Evolutionary conservation across 1,140 invertebrate species (phyloP), one percentile per base, ranked within the genome.

Genomic region (Cardiocondyla obscurior): DNA sequence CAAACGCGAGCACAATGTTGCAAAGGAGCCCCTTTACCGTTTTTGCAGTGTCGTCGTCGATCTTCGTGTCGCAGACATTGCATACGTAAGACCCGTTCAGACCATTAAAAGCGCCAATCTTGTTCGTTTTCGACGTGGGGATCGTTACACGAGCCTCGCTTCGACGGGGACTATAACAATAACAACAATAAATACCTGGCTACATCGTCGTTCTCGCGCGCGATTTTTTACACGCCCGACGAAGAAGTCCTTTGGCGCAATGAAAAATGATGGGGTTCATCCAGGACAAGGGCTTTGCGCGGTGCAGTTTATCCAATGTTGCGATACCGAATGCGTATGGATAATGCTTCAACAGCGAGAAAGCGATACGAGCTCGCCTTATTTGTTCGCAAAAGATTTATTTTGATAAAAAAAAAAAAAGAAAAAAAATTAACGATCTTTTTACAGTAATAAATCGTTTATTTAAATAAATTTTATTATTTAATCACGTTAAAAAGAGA

Each of bases 211-310:
- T 33, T 33, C 46, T 69, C 62, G 49, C 60, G 60, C 14, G 62
- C 74, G 46, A 79, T 69, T 79, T 79, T 79, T 79, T 62, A 79
- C 62, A 79, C 74, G 46, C 46, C 28, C 60, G 22, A 22, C 10
- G 22, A 67, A 77, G 60, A 53, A 67, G 53, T 77, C n/a, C 60
- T 77, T 60, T 46, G 49, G 62, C 16, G 33, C 33, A 25, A 69
- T 79, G 74, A 79, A 79, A 79, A 79, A 79, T 79, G 33, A 1
- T n/a, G 3, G 74, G 46, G 69, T 53, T 44, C 46, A 10, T 46
- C 16, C 25, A 64, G 33, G 7, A 79, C 49, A 22, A 69, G 33
- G 3, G 19, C 69, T 42, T 22, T 22, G 36, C 12, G 33, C 25
- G n/a, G 36, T 12, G 60, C 22, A 5, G 44, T 39, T 53, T 67